phyloP scores from a whole-genome alignment of 2,797 vertebrate species.

The Thamnophis elegans region DNA sequence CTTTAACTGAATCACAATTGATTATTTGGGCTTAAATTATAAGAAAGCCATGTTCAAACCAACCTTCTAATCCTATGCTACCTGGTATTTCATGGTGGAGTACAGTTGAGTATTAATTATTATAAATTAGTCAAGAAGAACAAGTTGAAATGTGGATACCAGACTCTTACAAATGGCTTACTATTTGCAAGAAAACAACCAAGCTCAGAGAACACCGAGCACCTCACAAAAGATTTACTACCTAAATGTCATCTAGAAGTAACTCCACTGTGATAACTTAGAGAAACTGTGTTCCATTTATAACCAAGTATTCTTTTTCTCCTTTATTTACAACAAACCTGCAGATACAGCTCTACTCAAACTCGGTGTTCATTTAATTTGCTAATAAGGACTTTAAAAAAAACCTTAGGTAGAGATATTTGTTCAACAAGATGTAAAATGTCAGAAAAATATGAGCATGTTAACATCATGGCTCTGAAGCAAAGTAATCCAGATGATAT shows the following conservation, averaged over 20 bases:
- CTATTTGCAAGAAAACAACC: not conserved
- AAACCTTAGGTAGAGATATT: not conserved
- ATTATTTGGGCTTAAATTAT: not conserved
- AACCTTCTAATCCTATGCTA: not conserved
- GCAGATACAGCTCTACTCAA: not conserved
- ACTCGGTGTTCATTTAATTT: not conserved
- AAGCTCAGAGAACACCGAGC: not conserved
- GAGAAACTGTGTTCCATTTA: not conserved
- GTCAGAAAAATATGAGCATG: slow-evolving; percentile 11
- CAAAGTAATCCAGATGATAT: not conserved
- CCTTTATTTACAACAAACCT: not conserved
- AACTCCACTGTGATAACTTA: not conserved
- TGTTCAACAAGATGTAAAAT: not conserved
- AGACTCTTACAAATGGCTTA: not conserved
- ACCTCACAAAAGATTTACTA: not conserved
- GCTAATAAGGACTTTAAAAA: not conserved
- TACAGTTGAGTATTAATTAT: not conserved
- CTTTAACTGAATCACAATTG: not conserved
- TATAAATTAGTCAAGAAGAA: not conserved
- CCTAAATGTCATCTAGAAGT: not conserved
- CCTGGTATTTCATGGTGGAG: not conserved
- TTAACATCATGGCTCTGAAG: not conserved
- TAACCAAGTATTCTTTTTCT: not conserved
- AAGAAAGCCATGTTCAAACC: not conserved
- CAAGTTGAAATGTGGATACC: not conserved